Base-by-base conservation (phyloP, 2,797 vertebrate genomes). In the Sphaeramia orbicularis region DNA sequence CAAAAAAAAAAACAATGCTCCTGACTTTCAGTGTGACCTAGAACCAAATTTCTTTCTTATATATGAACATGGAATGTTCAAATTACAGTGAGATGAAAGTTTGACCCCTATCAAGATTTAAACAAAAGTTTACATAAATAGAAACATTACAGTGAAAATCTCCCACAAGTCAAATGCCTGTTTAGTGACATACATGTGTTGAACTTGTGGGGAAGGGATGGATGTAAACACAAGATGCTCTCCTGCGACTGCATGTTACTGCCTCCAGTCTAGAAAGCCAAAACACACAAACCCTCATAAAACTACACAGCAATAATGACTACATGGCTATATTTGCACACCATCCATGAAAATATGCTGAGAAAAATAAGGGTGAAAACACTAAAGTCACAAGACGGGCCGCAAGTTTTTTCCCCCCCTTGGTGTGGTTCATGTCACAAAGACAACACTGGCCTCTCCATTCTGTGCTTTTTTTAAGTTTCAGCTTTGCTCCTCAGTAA, bases 11-110 rank as follows among this genome's bases (percentile, higher is more conserved):
- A 27, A 4, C 24, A 21, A 21, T 21, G 19, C 54, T 40, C 42
- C 56, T 24, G 41, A 71, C 42, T 14, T 9, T 44, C 24, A 42
- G 41, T 7, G 15, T 57, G 30, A 75, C 47, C 49, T 52, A 35
- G 12, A 24, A 53, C 51, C 45, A 2, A 21, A 16, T 35, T 32
- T 57, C 61, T 40, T 30, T 38, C 49, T 55, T 32, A 60, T 37
- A 14, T 35, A 47, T 63, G 72, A 89, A 86, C 63, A 44, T 32
- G 89, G 89, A 91, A 92, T 91, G 90, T 77, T 71, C 65, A 57
- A 65, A 78, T 72, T 77, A 72, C 71, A 81, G 76, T 49, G 53
- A 79, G 45, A 65, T 61, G 21, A 51, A 66, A 54, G 27, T 18
- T 63, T 35, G 40, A 69, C 53, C 27, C 13, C 38, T 10, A 36